phyloP scores from a whole-genome alignment of 2,113 vertebrate genomes.

The Microcebus lehilahytsara region DNA sequence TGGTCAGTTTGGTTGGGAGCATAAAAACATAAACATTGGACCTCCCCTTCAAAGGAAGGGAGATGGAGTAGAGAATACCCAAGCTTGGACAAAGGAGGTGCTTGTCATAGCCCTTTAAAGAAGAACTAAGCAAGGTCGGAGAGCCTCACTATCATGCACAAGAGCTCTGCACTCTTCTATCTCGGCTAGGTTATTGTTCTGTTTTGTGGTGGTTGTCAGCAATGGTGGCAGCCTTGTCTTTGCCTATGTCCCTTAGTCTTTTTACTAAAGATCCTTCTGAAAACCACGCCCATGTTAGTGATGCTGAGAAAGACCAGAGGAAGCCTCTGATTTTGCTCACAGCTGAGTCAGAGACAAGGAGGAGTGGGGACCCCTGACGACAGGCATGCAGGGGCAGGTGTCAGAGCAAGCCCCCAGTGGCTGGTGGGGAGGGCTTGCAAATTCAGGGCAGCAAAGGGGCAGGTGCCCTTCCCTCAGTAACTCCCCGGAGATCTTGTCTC shows the following conservation, averaged over 20 bases:
- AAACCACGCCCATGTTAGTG: not conserved
- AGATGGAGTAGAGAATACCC: not conserved
- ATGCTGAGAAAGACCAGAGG: not conserved
- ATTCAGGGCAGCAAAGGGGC: not conserved
- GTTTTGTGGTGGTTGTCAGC: not conserved
- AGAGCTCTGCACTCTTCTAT: not conserved
- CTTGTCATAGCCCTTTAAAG: not conserved
- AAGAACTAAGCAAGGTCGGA: not conserved
- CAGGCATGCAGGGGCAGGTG: not conserved
- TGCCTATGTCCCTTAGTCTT: not conserved
- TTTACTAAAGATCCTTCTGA: not conserved
- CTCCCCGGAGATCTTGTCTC: not conserved
- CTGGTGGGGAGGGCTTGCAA: not conserved
- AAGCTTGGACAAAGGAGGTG: not conserved
- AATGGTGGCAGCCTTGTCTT: not conserved
- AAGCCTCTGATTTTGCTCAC: not conserved
- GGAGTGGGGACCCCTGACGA: not conserved
- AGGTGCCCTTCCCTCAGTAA: not conserved
- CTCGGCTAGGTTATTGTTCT: not conserved
- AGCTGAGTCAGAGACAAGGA: not conserved
- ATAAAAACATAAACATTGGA: not conserved
- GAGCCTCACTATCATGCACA: rapidly evolving
- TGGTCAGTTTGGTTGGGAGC: not conserved
- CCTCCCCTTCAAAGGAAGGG: not conserved
- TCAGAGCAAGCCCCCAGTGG: rapidly evolving